Conservation (phyloP, 2,888 invertebrate species). For the Malthinus seriepunctatus region DNA sequence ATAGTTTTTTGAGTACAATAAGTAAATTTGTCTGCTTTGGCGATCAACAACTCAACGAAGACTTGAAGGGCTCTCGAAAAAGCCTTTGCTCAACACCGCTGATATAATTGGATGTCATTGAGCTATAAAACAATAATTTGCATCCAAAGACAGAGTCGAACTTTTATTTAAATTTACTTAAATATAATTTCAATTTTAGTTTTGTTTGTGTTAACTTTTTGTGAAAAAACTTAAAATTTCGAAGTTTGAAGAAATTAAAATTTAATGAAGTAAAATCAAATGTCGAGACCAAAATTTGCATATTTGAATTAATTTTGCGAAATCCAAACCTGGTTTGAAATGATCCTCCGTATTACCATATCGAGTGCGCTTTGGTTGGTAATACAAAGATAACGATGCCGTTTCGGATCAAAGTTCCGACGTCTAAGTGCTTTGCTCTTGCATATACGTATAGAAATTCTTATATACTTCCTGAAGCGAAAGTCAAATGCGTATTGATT, state of each 20-base stretch:
- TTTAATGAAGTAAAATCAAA: slow-evolving; percentile 13
- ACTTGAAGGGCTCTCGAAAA: slow-evolving; percentile 28
- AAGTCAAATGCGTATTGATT: slow-evolving; percentile 33
- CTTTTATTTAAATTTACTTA: neutral
- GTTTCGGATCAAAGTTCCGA: slow-evolving; percentile 39
- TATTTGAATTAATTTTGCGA: slow-evolving; percentile 25
- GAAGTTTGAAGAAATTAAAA: neutral
- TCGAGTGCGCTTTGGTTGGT: slow-evolving; percentile 35
- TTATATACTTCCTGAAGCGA: slow-evolving; percentile 35
- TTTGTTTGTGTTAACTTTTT: neutral
- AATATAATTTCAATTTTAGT: neutral
- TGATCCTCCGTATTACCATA: slow-evolving; percentile 34
- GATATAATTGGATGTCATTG: slow-evolving; percentile 36
- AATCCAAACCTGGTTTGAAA: slow-evolving; percentile 26
- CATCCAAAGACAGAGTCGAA: slow-evolving; percentile 14
- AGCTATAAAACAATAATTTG: slow-evolving; percentile 31
- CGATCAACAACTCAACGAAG: slow-evolving; percentile 17
- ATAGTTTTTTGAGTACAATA: slow-evolving; percentile 21
- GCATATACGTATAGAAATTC: slow-evolving; percentile 37
- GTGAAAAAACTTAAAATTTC: too few species aligned
- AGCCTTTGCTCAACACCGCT: slow-evolving; percentile 34
- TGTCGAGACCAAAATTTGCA: slow-evolving; percentile 17
- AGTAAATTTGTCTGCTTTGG: slow-evolving; percentile 21
- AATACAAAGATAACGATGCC: slow-evolving; percentile 40
- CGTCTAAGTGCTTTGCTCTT: slow-evolving; percentile 37